Evolutionary conservation across 92 coral and sea anemone genomes (phyloP).

Genomic region (Montipora capitata): DNA sequence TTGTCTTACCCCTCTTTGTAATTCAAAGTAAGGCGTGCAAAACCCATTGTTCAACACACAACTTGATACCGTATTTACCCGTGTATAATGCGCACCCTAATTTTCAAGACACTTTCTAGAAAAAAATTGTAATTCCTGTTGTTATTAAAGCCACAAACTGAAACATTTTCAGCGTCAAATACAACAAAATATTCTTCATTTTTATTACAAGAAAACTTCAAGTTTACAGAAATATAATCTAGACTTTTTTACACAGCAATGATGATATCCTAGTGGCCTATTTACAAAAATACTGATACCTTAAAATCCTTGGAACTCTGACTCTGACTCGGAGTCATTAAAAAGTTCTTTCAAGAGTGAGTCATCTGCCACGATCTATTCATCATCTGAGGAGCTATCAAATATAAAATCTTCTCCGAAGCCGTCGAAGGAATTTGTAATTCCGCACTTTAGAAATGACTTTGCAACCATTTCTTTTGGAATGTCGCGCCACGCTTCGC

Average conservation of each 20-base stretch:
- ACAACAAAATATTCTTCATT: background rate
- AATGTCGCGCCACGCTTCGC: slow-evolving; percentile 48
- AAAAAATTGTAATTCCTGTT: slow-evolving; percentile 4
- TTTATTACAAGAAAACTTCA: slow-evolving; percentile 10
- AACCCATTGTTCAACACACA: too few species aligned
- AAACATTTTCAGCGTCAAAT: background rate
- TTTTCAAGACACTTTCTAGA: slow-evolving; percentile 1
- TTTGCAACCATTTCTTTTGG: slow-evolving; percentile 31
- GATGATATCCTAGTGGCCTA: slow-evolving; percentile 7
- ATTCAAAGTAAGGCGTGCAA: too few species aligned
- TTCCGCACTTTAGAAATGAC: slow-evolving; percentile 53
- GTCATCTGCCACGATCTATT: slow-evolving; percentile 27
- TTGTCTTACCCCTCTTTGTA: too few species aligned
- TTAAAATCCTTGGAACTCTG: slow-evolving; percentile 48
- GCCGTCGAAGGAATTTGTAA: slow-evolving; percentile 50
- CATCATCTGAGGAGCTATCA: slow-evolving; percentile 3
- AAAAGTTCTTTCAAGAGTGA: slow-evolving; percentile 49
- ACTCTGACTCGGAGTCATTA: slow-evolving; percentile 32
- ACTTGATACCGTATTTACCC: background rate
- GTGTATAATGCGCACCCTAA: slow-evolving; percentile 13
- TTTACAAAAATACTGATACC: background rate
- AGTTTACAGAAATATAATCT: slow-evolving; percentile 1
- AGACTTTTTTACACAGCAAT: slow-evolving; percentile 11
- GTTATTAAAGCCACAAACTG: background rate
- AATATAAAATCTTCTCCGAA: slow-evolving; percentile 28